Base-by-base conservation (phyloP, 2,888 invertebrate species). In the Polietes domitor region DNA sequence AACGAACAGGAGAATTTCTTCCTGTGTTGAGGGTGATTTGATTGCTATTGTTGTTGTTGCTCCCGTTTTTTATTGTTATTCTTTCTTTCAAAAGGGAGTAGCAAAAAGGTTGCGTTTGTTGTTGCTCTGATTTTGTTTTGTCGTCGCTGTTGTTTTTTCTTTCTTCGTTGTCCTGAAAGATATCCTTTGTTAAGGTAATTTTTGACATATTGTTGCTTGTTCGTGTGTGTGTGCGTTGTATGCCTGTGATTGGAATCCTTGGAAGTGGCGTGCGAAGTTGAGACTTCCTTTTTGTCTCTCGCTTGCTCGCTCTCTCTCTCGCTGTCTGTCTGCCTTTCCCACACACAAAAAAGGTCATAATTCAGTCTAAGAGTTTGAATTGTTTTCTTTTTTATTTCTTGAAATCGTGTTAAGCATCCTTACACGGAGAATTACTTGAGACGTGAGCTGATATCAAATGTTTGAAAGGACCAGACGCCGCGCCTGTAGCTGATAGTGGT, bases 171-270 rank as follows among this genome's bases (percentile, higher is more conserved):
- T 43, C 37, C 15, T 65, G 61, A 82, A 76, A 28, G 37, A 70
- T 55, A 28, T 50, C 72, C 72, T 78, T 84, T 84, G 73, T 81
- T 78, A 17, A 61, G 73, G 78, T 68, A 81, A 84, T 84, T 84
- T 84, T 84, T 84, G 78, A 81, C 81, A 84, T 84, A 84, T 84
- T 84, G 84, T 84, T 84, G 84, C 81, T 80, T 68, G 12, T 70
- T 53, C 37, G 15, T 55, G 37, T 61, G 58, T 15, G 53, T 17
- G 53, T 7, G 53, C 19, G 21, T 7, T 53, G 53, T 53, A 21
- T 17, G 53, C 10, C 6, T 37, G 37, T 72, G 21, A 15, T 21
- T 73, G 12, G n/a, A 76, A 76, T 77, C 19, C 70, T 63, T 55
- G 53, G 65, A 71, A 37, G 32, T 75, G 63, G 1, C 77, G 32